These are phyloP conservation scores for Calidris pygmaea DNA, from an alignment of 2,113 vertebrate genomes.

Conservation along the genomic window DNA sequence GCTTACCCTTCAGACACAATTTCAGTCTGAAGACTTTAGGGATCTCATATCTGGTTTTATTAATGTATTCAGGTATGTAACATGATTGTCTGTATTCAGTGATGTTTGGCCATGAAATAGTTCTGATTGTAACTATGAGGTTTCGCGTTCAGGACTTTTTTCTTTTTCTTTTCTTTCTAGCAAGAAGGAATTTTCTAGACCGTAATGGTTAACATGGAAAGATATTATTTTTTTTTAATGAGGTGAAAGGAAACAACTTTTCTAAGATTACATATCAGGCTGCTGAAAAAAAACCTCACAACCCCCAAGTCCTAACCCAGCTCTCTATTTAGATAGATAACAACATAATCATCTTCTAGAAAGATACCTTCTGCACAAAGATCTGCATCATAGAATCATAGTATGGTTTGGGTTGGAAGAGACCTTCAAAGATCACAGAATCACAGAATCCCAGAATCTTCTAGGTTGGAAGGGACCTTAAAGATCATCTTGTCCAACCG, in stretches of 20 bases:
- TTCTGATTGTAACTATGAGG: neutral
- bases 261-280: neutral
- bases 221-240: neutral
- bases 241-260: neutral
- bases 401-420: neutral
- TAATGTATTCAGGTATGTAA: neutral
- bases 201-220: neutral
- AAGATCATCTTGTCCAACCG: neutral
- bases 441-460: too few relatives aligned
- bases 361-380: neutral
- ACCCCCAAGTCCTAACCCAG: neutral
- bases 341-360: neutral
- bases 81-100: neutral
- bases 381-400: too few relatives aligned
- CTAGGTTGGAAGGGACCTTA: too few relatives aligned
- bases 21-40: neutral
- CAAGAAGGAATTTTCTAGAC: neutral
- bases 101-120: neutral
- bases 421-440: too few relatives aligned
- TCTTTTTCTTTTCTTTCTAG: neutral
- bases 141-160: neutral
- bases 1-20: conserved; percentile 15
- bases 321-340: neutral
- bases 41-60: neutral
- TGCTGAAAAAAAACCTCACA: neutral